phyloP scores from a whole-genome alignment of 1,140 invertebrate species.

The Asobara japonica region DNA sequence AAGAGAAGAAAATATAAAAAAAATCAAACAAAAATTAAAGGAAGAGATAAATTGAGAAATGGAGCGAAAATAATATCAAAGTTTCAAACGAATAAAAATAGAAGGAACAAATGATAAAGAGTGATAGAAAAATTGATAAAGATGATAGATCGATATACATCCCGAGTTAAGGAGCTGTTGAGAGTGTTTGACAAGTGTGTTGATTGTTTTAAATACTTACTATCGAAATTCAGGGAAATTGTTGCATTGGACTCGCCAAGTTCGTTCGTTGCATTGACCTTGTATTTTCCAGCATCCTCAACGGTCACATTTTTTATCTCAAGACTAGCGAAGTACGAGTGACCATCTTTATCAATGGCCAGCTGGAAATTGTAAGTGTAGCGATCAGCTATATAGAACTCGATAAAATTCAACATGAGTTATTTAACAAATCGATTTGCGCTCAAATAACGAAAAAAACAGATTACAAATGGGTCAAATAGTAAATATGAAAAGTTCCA shows the following conservation, averaged over 20 bases:
- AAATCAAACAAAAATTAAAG: constrained; percentile 27
- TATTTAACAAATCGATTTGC: too few species aligned
- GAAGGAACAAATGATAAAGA: constrained; percentile 26
- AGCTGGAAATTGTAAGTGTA: constrained; percentile 71
- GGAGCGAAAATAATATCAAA: constrained; percentile 23
- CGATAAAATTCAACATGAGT: constrained; percentile 10
- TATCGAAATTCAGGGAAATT: constrained; percentile 97
- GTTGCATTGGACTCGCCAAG: constrained; percentile 95
- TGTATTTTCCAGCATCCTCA: constrained; percentile 97
- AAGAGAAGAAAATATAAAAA: constrained; percentile 16
- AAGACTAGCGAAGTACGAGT: constrained; percentile 91
- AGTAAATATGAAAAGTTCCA: too few species aligned
- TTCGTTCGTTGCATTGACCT: constrained; percentile 96
- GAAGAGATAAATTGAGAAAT: constrained; percentile 13
- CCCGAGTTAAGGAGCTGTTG: constrained; percentile 50
- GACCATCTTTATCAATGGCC: constrained; percentile 88
- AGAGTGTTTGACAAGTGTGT: neutral
- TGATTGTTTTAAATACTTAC: constrained; percentile 74
- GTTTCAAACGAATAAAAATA: constrained; percentile 18
- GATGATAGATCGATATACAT: constrained; percentile 59
- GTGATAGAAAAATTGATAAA: constrained; percentile 29
- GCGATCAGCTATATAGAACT: neutral
- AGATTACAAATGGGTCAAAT: too few species aligned
- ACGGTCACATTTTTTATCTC: constrained; percentile 94
- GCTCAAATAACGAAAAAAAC: too few species aligned